These are phyloP conservation scores for Melanotaenia duboulayi DNA, from an alignment of 2,113 vertebrate species.

Conservation along the genomic window DNA sequence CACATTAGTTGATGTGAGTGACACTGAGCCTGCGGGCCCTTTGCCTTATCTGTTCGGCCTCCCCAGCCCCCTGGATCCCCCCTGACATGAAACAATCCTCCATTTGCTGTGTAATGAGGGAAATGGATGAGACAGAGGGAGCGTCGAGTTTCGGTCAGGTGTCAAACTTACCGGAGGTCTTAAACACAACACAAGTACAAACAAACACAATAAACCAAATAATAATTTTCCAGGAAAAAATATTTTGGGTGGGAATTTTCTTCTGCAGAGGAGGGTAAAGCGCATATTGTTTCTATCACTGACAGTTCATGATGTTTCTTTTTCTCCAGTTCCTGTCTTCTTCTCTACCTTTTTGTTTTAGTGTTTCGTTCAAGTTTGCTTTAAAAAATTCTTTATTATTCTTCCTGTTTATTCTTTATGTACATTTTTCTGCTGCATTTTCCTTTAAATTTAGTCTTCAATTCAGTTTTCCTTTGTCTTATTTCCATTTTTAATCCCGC, in stretches of 20 bases:
- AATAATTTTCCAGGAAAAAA: background rate
- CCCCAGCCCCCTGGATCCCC: conserved; percentile 8
- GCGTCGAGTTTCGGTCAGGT: conserved; percentile 43
- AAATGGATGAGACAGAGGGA: conserved; percentile 11
- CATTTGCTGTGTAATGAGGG: conserved; percentile 58
- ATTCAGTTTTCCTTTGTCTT: background rate
- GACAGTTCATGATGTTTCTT: background rate
- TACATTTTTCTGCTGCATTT: background rate
- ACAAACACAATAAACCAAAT: background rate
- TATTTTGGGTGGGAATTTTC: background rate
- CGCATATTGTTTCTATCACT: no score
- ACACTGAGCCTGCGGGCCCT: conserved; percentile 59
- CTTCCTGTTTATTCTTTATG: background rate
- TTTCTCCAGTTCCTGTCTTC: background rate
- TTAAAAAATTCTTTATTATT: background rate
- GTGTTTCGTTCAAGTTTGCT: background rate
- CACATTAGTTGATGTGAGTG: conserved; percentile 70
- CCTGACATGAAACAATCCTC: conserved; percentile 57
- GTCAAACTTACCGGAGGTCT: conserved; percentile 43
- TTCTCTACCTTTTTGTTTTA: background rate
- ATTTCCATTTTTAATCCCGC: no score
- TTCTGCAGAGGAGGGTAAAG: no score
- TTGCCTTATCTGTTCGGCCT: conserved; percentile 17
- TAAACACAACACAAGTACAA: conserved; percentile 23
- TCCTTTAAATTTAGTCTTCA: background rate